phyloP scores from a whole-genome alignment of 2,888 invertebrate species.

The Lithophane semibrunnea region DNA sequence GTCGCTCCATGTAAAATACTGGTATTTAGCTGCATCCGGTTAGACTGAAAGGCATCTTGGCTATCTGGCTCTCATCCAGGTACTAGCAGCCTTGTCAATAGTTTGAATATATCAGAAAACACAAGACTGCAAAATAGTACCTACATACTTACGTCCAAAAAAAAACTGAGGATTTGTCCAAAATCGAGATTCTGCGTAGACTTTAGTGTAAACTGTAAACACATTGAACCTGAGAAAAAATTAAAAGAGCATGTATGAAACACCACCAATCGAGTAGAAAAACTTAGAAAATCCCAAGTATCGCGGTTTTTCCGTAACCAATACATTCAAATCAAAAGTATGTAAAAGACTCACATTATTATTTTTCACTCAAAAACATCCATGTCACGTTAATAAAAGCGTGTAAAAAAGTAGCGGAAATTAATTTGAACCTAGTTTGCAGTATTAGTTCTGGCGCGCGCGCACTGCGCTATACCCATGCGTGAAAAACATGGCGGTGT shows the following conservation, averaged over 20 bases:
- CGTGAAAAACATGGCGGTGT: slow-evolving; percentile 20
- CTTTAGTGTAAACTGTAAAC: background rate
- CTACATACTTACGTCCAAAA: background rate
- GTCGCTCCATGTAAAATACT: no score
- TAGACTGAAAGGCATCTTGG: no score
- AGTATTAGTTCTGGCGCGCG: slow-evolving; percentile 26
- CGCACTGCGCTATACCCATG: slow-evolving; percentile 1
- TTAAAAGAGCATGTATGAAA: background rate
- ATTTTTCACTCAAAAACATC: slow-evolving; percentile 26
- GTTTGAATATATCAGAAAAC: background rate
- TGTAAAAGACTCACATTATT: slow-evolving; percentile 13
- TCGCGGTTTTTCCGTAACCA: slow-evolving; percentile 18
- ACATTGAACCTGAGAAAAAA: background rate
- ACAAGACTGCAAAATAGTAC: no score
- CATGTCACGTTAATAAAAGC: slow-evolving; percentile 22
- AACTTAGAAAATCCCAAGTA: background rate
- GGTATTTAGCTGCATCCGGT: no score
- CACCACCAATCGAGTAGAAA: background rate
- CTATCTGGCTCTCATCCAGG: no score
- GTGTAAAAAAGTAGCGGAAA: slow-evolving; percentile 15
- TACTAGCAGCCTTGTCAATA: no score
- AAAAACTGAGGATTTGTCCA: background rate
- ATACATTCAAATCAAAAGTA: background rate
- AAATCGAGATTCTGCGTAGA: background rate
- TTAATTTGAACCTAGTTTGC: slow-evolving; percentile 26